Evolutionary conservation across 2,888 invertebrate species (phyloP).

Genomic region (Trilocha varians): DNA sequence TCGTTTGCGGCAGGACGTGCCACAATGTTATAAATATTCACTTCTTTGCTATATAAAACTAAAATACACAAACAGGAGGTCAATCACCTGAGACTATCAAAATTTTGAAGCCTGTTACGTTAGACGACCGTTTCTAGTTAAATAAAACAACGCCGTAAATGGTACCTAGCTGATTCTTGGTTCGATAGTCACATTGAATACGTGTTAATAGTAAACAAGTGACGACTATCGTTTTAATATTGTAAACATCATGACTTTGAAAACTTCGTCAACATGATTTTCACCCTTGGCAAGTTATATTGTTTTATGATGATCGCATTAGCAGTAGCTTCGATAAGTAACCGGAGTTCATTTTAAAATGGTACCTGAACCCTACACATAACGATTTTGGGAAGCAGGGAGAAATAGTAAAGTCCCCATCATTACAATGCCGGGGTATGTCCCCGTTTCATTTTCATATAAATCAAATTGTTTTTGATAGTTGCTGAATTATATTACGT

Average conservation of each 20-base stretch:
- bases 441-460: conserved; percentile 14
- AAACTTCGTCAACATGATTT: background rate
- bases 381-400: conserved; percentile 23
- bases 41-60: background rate
- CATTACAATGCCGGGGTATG: too few species aligned
- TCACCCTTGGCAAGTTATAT: background rate
- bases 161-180: background rate
- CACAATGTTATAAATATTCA: background rate
- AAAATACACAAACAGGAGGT: background rate
- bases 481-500: too few species aligned
- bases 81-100: conserved; percentile 2
- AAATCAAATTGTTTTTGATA: too few species aligned
- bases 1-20: background rate
- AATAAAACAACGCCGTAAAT: background rate
- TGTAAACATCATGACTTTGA: background rate
- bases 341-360: conserved; percentile 15
- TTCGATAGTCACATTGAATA: background rate
- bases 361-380: conserved; percentile 25
- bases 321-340: background rate
- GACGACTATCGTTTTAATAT: background rate
- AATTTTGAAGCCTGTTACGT: conserved; percentile 1
- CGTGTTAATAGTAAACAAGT: background rate
- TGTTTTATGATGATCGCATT: background rate
- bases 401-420: too few species aligned
- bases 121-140: background rate